phyloP scores from a whole-genome alignment of 2,113 vertebrate genomes.

The Chloropsis hardwickii region DNA sequence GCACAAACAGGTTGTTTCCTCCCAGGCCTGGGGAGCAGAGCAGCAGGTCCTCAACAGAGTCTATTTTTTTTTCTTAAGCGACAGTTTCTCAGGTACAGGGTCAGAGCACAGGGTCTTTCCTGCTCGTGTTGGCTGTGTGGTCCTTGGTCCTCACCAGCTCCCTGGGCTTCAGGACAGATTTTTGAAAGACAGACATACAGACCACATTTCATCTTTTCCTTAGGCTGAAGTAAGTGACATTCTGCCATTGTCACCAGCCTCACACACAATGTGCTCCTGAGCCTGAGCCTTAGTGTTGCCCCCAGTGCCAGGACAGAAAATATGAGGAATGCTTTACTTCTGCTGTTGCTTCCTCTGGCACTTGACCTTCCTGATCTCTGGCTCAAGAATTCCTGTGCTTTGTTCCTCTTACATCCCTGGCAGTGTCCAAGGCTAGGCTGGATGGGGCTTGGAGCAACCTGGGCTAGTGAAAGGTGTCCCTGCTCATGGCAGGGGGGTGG shows the following conservation, averaged over 20 bases:
- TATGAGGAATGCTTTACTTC: background rate
- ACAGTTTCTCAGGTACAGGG: background rate
- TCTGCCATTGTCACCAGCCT: background rate
- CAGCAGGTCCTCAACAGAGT: background rate
- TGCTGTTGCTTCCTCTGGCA: background rate
- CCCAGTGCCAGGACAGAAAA: background rate
- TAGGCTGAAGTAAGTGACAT: background rate
- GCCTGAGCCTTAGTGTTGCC: background rate
- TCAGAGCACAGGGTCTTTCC: background rate
- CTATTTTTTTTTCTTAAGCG: background rate
- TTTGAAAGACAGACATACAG: background rate
- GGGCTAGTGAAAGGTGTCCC: background rate
- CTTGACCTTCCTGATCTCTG: background rate
- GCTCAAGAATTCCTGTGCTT: background rate
- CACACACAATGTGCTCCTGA: background rate
- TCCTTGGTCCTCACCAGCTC: background rate
- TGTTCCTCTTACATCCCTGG: background rate
- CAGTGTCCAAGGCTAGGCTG: background rate
- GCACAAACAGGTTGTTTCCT: background rate
- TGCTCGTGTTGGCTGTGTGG: rapidly evolving
- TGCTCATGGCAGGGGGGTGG: background rate
- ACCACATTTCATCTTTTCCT: background rate
- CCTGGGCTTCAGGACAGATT: background rate
- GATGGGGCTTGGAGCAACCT: background rate
- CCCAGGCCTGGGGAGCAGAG: background rate